phyloP scores from a whole-genome alignment of 2,888 invertebrate genomes.

The Nephrotoma guestfalica region DNA sequence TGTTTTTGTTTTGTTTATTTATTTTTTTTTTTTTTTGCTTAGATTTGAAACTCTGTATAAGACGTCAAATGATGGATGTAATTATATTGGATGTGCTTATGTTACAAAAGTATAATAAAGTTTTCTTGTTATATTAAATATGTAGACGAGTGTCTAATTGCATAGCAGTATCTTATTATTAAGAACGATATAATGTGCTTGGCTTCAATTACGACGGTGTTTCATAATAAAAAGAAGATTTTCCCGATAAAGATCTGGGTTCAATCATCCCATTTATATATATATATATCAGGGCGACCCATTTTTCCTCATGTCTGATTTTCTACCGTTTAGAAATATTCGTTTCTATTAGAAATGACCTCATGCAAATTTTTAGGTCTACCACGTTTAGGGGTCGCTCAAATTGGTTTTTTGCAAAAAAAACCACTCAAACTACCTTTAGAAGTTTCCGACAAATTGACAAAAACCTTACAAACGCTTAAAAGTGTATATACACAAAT shows the following conservation, averaged over 20 bases:
- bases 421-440: too few species aligned
- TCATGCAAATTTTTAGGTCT: too few species aligned
- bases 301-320: too few species aligned
- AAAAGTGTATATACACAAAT: too few species aligned
- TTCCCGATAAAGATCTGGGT: background rate
- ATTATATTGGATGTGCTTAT: background rate
- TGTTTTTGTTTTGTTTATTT: background rate
- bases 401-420: background rate
- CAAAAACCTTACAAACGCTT: too few species aligned
- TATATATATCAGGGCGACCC: too few species aligned
- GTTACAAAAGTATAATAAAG: background rate
- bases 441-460: too few species aligned
- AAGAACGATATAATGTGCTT: background rate
- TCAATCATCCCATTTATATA: background rate
- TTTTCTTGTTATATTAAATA: background rate
- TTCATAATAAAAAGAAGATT: background rate
- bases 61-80: background rate
- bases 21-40: background rate
- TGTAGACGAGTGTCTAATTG: background rate
- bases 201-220: background rate
- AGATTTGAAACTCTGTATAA: background rate
- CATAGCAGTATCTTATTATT: background rate
- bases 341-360: too few species aligned
- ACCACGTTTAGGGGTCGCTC: too few species aligned
- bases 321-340: too few species aligned